Base-by-base conservation (phyloP, 2,797 vertebrate genomes). In the Phyllotis vaccarum region DNA sequence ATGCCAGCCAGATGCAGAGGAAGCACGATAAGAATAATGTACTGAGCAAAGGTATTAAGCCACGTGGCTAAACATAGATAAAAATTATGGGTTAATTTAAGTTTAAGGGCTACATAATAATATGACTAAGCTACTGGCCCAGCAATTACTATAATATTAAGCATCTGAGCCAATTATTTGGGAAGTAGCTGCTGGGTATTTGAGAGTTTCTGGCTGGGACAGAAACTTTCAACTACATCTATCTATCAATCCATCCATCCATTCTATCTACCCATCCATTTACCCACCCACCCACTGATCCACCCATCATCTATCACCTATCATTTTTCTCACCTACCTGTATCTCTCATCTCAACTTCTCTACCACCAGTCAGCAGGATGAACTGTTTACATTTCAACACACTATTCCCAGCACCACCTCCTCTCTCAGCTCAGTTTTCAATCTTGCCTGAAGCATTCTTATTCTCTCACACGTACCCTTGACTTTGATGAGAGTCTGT, bases 331-430 rank as follows among this genome's bases (percentile, higher is more conserved):
- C 9, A 49, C 9, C 40, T 79, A 14, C 10, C 37, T 89, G 40
- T 0, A n/a, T 14, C 19, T 60, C 56, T 58, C 37, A 16, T 6
- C 37, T 6, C 27, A 2, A 40, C 54, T 66, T 64, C 10, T 80
- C 78, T 68, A 70, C 19, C 22, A 66, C 10, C 19, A 90, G 43
- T 37, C 5, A 56, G 85, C 60, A 89, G 78, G 2, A 62, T 94
- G 86, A 92, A 75, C 1, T 89, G 72, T 76, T 68, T 79, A 76
- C 29, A 75, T 94, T 91, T 93, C 90, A 78, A 68, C 22, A 27
- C 37, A 34, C 43, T 89, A 49, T 58, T 89, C 62, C 78, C 31
- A 88, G 52, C 91, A 93, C 13, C 21, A n/a, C 6, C 52, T 94
- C 52, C 29, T 68, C 54, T 93, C 34, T n/a, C 80, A 49, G 54